phyloP scores from a whole-genome alignment of 2,113 vertebrate species.

The Lamprologus callipterus region DNA sequence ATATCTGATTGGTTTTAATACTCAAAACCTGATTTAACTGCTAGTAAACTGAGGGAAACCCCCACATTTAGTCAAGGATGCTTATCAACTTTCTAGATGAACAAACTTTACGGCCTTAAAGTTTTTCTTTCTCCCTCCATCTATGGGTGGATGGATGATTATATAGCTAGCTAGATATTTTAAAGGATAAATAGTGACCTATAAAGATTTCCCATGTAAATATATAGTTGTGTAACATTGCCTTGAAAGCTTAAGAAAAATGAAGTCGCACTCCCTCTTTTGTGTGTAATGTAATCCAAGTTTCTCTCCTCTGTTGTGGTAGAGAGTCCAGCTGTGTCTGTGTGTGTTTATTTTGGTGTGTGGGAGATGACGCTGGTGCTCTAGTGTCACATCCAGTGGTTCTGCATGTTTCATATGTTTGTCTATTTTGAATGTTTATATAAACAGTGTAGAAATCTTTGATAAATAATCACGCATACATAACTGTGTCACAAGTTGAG shows the following conservation, averaged over 20 bases:
- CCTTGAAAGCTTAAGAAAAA: not conserved
- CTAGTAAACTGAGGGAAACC: not conserved
- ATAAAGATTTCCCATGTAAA: not conserved
- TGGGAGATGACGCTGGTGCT: not conserved
- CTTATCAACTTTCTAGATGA: not conserved
- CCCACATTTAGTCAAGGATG: not conserved
- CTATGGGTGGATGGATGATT: not conserved
- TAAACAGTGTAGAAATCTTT: not conserved
- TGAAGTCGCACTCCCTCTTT: not conserved
- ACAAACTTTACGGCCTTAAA: not conserved
- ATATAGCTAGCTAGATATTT: not conserved
- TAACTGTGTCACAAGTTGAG: not conserved
- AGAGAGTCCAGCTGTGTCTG: not conserved
- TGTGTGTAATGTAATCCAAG: not conserved
- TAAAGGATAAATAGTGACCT: accelerated
- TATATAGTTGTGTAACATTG: not conserved
- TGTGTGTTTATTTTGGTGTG: not conserved
- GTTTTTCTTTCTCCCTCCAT: not conserved
- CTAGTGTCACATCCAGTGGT: not conserved
- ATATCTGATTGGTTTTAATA: not conserved
- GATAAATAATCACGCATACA: not conserved
- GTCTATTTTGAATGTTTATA: not conserved
- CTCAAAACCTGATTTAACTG: not conserved
- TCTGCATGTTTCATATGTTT: not conserved
- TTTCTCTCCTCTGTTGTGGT: not conserved